These are phyloP conservation scores for Coleophora deauratella DNA, from an alignment of 2,888 invertebrate genomes.

Conservation along the genomic window DNA sequence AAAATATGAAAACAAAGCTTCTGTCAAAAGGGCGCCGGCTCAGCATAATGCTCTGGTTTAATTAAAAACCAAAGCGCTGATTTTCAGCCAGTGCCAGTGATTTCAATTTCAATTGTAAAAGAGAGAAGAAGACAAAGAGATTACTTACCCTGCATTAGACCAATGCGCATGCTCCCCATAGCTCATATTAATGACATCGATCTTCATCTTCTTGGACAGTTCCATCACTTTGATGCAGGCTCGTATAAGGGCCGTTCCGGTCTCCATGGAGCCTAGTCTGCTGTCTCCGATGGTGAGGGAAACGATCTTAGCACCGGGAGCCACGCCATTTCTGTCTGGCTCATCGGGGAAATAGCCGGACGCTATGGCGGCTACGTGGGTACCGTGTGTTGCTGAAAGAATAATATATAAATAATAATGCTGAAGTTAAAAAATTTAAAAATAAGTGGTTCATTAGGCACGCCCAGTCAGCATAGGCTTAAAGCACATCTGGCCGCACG, in stretches of 20 bases:
- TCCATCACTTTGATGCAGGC: constrained; percentile 93
- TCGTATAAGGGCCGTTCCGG: constrained; percentile 92
- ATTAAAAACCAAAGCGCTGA: too few relatives aligned
- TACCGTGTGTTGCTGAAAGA: constrained; percentile 91
- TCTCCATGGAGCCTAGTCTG: constrained; percentile 95
- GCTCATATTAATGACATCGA: constrained; percentile 98
- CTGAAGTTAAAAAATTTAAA: background rate
- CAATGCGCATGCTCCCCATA: constrained; percentile 97
- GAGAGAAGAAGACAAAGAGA: too few relatives aligned
- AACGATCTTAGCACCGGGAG: constrained; percentile 96
- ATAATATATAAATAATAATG: constrained; percentile 5
- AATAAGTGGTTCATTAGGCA: too few relatives aligned
- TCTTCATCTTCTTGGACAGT: constrained; percentile 70
- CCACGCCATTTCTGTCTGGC: constrained; percentile 93
- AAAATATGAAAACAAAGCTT: too few relatives aligned
- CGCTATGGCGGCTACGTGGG: constrained; percentile 97
- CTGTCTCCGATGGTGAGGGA: constrained; percentile 96
- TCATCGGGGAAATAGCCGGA: constrained; percentile 90
- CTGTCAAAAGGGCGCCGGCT: too few relatives aligned
- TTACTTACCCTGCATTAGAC: constrained; percentile 87
- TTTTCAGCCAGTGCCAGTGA: too few relatives aligned
- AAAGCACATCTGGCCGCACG: too few relatives aligned
- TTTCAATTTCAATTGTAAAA: too few relatives aligned
- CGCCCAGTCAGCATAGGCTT: too few relatives aligned
- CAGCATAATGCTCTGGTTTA: too few relatives aligned